phyloP scores from a whole-genome alignment of 2,888 invertebrate genomes.

The Saturnia pavonia region DNA sequence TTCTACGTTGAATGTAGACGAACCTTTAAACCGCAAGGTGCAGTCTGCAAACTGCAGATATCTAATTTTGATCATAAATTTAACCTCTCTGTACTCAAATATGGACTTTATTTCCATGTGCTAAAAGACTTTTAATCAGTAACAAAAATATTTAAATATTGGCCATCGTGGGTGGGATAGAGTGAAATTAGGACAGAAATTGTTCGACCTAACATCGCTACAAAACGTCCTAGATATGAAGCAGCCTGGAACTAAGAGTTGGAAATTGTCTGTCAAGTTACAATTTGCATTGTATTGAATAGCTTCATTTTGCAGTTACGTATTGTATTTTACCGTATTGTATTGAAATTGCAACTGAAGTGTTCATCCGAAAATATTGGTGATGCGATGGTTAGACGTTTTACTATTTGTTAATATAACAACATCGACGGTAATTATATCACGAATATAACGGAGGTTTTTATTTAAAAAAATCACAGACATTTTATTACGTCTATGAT shows the following conservation, averaged over 20 bases:
- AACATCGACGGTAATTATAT: no score
- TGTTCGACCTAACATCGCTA: slow-evolving; percentile 46
- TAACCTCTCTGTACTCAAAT: slow-evolving; percentile 20
- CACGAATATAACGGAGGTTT: no score
- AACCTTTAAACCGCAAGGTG: slow-evolving; percentile 21
- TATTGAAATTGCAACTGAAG: not conserved
- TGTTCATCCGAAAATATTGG: not conserved
- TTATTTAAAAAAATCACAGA: no score
- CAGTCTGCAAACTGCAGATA: slow-evolving; percentile 31
- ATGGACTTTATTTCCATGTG: slow-evolving; percentile 23
- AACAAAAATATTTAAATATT: slow-evolving; percentile 22
- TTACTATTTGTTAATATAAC: no score
- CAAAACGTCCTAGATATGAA: slow-evolving; percentile 50
- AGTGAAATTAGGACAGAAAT: slow-evolving; percentile 46
- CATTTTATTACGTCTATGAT: no score
- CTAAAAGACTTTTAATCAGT: slow-evolving; percentile 24
- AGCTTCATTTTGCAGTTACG: not conserved
- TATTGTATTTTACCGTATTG: not conserved
- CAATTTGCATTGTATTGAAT: slow-evolving; percentile 19
- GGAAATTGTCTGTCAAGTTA: slow-evolving; percentile 36
- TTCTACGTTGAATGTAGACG: slow-evolving; percentile 22
- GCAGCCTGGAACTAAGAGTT: slow-evolving; percentile 38
- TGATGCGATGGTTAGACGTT: not conserved
- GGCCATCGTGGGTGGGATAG: slow-evolving; percentile 38
- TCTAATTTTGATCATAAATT: slow-evolving; percentile 26